Evolutionary conservation across 2,888 invertebrate species (phyloP).

Genomic region (Cenopis cana): DNA sequence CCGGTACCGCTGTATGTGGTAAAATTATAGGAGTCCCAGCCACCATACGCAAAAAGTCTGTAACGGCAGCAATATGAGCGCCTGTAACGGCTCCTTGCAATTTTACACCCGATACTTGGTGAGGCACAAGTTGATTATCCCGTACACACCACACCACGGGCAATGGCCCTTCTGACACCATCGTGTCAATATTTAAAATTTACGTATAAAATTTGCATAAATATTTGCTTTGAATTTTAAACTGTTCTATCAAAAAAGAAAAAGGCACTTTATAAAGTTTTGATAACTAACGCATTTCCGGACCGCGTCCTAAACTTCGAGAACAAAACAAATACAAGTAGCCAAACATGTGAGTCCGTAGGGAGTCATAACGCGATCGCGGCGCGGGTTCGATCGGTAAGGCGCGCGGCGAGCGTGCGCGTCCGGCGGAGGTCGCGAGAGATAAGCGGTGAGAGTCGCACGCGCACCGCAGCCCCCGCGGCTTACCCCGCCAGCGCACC

Average conservation of each 20-base stretch:
- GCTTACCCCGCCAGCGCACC: slow-evolving; percentile 63
- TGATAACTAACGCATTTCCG: slow-evolving; percentile 71
- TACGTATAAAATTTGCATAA: slow-evolving; percentile 37
- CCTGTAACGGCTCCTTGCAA: slow-evolving; percentile 87
- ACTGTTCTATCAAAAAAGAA: slow-evolving; percentile 15
- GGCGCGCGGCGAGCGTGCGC: slow-evolving; percentile 78
- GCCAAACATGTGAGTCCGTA: slow-evolving; percentile 67
- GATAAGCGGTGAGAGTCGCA: slow-evolving; percentile 84
- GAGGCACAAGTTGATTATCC: slow-evolving; percentile 88
- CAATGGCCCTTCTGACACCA: slow-evolving; percentile 87
- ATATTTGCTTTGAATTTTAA: slow-evolving; percentile 24
- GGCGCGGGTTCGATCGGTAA: slow-evolving; percentile 63
- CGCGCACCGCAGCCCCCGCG: slow-evolving; percentile 68
- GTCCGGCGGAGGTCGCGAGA: slow-evolving; percentile 84
- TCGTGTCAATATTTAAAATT: slow-evolving; percentile 61
- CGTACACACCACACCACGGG: slow-evolving; percentile 89
- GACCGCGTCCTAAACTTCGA: slow-evolving; percentile 68
- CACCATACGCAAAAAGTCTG: slow-evolving; percentile 87
- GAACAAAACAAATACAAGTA: slow-evolving; percentile 67
- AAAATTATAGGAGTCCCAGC: slow-evolving; percentile 87
- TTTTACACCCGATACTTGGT: slow-evolving; percentile 87
- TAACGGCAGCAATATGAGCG: slow-evolving; percentile 87
- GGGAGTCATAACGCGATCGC: slow-evolving; percentile 77
- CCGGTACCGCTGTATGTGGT: slow-evolving; percentile 75
- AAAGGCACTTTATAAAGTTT: slow-evolving; percentile 31